These are phyloP conservation scores for Polypterus senegalus DNA, from an alignment of 2,113 vertebrate species.

Conservation along the genomic window DNA sequence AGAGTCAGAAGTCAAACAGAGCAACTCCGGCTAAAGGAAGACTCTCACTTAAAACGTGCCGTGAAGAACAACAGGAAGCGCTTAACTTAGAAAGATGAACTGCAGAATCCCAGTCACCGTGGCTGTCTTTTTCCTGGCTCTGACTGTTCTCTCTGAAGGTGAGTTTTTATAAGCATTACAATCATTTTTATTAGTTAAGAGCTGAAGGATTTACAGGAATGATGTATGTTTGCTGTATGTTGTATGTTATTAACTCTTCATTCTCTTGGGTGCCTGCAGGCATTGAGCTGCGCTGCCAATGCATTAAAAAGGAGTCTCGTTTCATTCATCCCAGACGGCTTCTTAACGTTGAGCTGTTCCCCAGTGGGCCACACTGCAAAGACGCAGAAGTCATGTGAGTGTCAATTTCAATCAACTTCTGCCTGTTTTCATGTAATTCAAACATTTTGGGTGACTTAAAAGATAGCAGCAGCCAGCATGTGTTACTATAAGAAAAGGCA, in stretches of 20 bases:
- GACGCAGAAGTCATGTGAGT: constrained; percentile 81
- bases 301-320: constrained; percentile 49
- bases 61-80: too few relatives aligned
- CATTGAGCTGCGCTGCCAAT: constrained; percentile 66
- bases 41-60: too few relatives aligned
- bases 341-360: constrained; percentile 53
- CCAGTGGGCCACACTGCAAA: constrained; percentile 63
- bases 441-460: neutral
- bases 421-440: neutral
- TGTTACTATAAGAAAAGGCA: too few relatives aligned
- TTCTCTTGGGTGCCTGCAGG: constrained; percentile 15
- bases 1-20: too few relatives aligned
- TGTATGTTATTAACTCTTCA: neutral
- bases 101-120: constrained; percentile 21
- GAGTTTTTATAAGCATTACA: constrained; percentile 14
- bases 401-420: neutral
- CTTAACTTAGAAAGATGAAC: constrained; percentile 11
- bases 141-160: constrained; percentile 48
- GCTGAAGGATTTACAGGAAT: neutral
- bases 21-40: too few relatives aligned
- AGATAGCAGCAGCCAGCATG: neutral
- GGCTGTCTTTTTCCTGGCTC: constrained; percentile 36
- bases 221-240: neutral
- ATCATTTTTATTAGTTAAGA: neutral
- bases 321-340: constrained; percentile 52